A percentile compares a stretch with the other conserved stretches of the same genome.
These are phyloP conservation scores for Melolontha melolontha DNA, from an alignment of 2,888 invertebrate genomes.

Conservation along the genomic window DNA sequence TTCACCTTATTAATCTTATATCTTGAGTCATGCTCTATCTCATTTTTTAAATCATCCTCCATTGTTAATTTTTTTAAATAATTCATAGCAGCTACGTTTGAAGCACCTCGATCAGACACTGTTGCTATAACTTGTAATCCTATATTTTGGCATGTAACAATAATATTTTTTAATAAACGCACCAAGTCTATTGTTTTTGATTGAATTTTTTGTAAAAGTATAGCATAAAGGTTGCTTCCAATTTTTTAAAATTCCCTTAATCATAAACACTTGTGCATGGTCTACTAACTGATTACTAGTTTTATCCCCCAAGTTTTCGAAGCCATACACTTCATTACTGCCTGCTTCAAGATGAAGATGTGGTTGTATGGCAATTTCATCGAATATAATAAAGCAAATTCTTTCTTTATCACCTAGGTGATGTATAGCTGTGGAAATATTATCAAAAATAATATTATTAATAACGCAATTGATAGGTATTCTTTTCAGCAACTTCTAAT, in stretches of 20 bases:
- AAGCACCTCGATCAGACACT: conserved; percentile 49
- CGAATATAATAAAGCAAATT: too few species aligned
- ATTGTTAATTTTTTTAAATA: conserved; percentile 17
- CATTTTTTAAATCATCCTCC: background rate
- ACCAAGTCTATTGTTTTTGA: conserved; percentile 18
- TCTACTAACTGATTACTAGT: conserved; percentile 6
- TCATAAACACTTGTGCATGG: conserved; percentile 42
- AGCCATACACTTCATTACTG: conserved; percentile 13
- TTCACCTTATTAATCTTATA: conserved; percentile 29
- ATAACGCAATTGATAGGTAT: too few species aligned
- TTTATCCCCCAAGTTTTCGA: too few species aligned
- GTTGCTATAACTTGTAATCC: conserved; percentile 47
- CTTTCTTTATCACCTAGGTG: too few species aligned
- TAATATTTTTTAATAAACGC: conserved; percentile 22
- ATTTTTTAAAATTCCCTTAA: conserved; percentile 37
- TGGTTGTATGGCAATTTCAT: conserved; percentile 42
- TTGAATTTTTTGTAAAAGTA: conserved; percentile 32
- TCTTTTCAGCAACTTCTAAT: too few species aligned
- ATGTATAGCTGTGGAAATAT: too few species aligned
- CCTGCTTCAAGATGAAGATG: conserved; percentile 36
- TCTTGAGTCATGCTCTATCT: conserved; percentile 8
- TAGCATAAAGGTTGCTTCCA: conserved; percentile 42
- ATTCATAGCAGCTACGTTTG: conserved; percentile 44
- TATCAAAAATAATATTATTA: too few species aligned
- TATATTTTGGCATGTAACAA: conserved; percentile 38